Evolutionary conservation across 2,113 vertebrate species (phyloP).

Genomic region (Genyomyrus donnyi): DNA sequence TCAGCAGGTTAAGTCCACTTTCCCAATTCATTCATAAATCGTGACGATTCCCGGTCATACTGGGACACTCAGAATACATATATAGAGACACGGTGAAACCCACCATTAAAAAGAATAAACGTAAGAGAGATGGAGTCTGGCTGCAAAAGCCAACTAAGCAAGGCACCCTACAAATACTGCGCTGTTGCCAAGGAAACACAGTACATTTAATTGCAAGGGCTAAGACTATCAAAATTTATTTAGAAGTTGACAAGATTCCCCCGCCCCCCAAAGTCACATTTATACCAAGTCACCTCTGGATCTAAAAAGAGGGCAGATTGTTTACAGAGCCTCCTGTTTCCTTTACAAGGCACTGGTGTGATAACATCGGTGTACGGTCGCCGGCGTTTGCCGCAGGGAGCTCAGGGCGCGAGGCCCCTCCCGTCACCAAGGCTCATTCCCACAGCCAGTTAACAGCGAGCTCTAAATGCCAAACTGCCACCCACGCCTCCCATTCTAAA

Average conservation of each 20-base stretch:
- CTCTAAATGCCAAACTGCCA: background rate
- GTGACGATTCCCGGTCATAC: background rate
- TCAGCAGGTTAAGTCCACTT: background rate
- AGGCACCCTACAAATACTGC: background rate
- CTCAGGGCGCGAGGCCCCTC: background rate
- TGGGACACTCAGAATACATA: background rate
- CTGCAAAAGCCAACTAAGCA: background rate
- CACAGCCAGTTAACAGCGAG: background rate
- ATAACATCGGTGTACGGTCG: no score
- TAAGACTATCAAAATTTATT: background rate
- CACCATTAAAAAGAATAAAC: background rate
- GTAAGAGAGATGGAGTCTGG: background rate
- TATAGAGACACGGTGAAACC: background rate
- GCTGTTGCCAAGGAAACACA: slow-evolving; percentile 10
- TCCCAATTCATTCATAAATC: background rate
- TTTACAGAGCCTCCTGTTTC: background rate
- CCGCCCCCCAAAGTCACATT: background rate
- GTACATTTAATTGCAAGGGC: background rate
- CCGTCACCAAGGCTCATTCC: background rate
- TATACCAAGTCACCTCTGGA: background rate
- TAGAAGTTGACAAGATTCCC: background rate
- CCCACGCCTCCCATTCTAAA: background rate
- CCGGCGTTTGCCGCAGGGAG: background rate
- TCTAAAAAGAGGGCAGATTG: background rate
- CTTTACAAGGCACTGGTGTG: background rate